Percentiles rank a stretch among this genome's conserved stretches.
phyloP scores from a whole-genome alignment of 2,888 invertebrate species.

The Leistus spinibarbis region DNA sequence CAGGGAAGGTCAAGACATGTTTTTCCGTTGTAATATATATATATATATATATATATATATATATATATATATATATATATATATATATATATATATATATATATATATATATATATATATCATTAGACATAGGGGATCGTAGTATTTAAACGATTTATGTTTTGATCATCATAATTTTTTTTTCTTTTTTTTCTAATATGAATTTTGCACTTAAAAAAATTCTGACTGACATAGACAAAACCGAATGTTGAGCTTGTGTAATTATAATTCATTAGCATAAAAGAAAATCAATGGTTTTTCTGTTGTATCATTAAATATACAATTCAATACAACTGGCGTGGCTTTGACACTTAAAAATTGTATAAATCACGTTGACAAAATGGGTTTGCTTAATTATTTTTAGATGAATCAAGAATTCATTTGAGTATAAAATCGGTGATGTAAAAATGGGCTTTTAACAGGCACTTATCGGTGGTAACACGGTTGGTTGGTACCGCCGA shows the following conservation, averaged over 20 bases:
- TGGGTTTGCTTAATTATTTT: conserved; percentile 22
- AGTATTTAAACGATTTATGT: too few species aligned
- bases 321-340: background rate
- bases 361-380: conserved; percentile 33
- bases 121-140: too few species aligned
- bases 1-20: too few species aligned
- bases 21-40: too few species aligned
- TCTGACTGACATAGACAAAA: background rate
- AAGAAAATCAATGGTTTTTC: background rate
- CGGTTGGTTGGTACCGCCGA: background rate
- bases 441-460: conserved; percentile 26
- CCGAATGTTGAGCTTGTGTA: background rate
- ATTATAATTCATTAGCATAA: background rate
- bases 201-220: too few species aligned
- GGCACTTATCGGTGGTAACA: conserved; percentile 14
- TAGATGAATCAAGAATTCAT: conserved; percentile 11
- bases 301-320: background rate
- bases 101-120: too few species aligned
- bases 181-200: too few species aligned
- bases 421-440: conserved; percentile 13
- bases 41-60: too few species aligned
- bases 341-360: background rate
- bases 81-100: too few species aligned
- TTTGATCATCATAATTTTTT: too few species aligned
- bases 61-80: too few species aligned